Conservation (phyloP, 2,113 vertebrate genomes). For the Ageneiosus marmoratus region DNA sequence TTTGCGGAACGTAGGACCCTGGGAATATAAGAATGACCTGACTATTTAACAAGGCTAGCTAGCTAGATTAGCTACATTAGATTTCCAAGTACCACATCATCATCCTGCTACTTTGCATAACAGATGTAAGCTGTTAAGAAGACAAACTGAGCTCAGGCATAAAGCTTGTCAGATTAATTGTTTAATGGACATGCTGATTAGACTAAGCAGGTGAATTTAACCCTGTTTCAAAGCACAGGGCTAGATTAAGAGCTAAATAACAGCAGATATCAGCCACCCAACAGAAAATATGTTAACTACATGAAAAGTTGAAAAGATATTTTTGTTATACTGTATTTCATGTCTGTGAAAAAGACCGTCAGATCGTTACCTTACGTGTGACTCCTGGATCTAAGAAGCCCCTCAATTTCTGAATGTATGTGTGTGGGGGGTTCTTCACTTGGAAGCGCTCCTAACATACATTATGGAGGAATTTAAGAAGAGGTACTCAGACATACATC, state of each 20-base stretch:
- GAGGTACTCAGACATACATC: conserved; percentile 5
- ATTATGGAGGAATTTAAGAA: conserved; percentile 41
- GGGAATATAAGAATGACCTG: no score
- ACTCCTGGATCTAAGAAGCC: conserved; percentile 90
- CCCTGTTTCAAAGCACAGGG: background rate
- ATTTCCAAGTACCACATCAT: background rate
- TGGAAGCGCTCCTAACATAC: conserved; percentile 88
- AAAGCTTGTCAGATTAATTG: background rate
- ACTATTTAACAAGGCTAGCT: background rate
- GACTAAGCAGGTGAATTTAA: background rate
- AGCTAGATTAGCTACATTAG: background rate
- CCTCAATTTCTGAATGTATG: conserved; percentile 93
- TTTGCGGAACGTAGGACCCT: no score
- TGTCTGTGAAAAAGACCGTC: background rate
- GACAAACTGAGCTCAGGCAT: background rate
- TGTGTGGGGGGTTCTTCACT: conserved; percentile 94
- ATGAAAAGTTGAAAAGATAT: background rate
- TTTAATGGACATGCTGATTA: background rate
- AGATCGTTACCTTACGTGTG: conserved; percentile 83
- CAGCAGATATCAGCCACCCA: background rate
- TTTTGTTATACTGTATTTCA: background rate
- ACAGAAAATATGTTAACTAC: background rate
- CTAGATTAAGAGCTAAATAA: background rate
- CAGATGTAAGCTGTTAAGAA: background rate
- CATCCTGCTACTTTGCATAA: background rate